Percentiles rank a stretch among this genome's conserved stretches.
These are phyloP conservation scores for Loxodonta africana DNA, from an alignment of 2,113 vertebrate species.

Conservation along the genomic window DNA sequence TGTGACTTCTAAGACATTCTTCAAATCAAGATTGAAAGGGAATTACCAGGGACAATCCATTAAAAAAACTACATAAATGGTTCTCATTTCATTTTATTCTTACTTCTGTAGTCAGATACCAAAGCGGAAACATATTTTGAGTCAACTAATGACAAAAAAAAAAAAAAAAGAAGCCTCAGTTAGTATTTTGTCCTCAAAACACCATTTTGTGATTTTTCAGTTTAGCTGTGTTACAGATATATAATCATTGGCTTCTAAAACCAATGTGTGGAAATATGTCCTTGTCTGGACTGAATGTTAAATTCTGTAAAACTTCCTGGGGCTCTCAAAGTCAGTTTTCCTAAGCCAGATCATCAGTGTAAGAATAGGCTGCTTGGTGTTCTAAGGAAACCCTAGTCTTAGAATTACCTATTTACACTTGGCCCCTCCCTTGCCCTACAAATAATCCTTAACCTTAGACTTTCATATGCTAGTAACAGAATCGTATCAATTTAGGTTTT, in stretches of 20 bases:
- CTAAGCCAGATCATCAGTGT: background rate
- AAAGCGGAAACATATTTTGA: background rate
- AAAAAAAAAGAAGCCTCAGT: background rate
- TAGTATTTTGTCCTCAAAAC: background rate
- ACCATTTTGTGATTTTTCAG: background rate
- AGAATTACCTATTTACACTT: background rate
- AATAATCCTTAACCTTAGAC: background rate
- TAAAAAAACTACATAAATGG: background rate
- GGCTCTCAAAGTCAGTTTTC: background rate
- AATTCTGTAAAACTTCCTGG: background rate
- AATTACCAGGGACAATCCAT: background rate
- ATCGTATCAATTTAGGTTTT: background rate
- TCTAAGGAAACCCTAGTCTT: background rate
- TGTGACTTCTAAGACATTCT: background rate
- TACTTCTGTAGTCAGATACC: background rate
- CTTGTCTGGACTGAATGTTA: background rate
- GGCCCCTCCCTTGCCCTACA: accelerated
- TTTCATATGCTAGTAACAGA: background rate
- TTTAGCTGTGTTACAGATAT: background rate
- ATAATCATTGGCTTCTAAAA: background rate
- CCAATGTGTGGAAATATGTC: background rate
- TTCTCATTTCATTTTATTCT: background rate
- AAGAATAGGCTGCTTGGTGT: background rate
- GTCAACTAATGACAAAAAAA: background rate
- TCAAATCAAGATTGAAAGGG: background rate